These are phyloP conservation scores for Eurytoma adleriae DNA, from an alignment of 2,888 invertebrate species.

Conservation along the genomic window DNA sequence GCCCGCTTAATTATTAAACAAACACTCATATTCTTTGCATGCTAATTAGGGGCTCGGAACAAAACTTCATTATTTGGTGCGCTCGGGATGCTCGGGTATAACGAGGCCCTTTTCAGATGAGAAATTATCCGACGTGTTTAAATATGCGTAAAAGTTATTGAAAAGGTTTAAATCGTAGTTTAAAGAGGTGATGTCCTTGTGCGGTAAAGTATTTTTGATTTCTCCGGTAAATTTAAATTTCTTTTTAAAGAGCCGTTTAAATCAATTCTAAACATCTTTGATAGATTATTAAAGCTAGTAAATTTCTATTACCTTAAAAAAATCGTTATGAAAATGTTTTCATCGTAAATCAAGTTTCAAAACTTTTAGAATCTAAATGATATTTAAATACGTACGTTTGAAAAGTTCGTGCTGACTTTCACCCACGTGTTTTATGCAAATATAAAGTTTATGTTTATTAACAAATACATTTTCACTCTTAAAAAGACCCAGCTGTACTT, in stretches of 20 bases:
- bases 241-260: not conserved
- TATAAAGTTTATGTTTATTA: too few species aligned
- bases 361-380: slow-evolving; percentile 25
- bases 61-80: not conserved
- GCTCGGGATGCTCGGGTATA: not conserved
- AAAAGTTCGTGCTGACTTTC: slow-evolving; percentile 41
- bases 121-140: not conserved
- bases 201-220: too few species aligned
- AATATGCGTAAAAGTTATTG: too few species aligned
- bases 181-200: not conserved
- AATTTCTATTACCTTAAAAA: slow-evolving; percentile 19
- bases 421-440: slow-evolving; percentile 9
- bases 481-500: too few species aligned
- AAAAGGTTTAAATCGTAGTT: not conserved
- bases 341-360: slow-evolving; percentile 8
- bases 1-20: slow-evolving; percentile 48
- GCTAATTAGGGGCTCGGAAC: slow-evolving; percentile 21
- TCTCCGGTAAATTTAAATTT: too few species aligned
- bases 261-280: not conserved
- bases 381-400: slow-evolving; percentile 3
- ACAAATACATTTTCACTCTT: too few species aligned
- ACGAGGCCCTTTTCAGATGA: not conserved
- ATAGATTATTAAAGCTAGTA: slow-evolving; percentile 13
- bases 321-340: slow-evolving; percentile 5
- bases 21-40: slow-evolving; percentile 29